phyloP scores from a whole-genome alignment of 2,888 invertebrate species.

The Standfussiana lucernea region DNA sequence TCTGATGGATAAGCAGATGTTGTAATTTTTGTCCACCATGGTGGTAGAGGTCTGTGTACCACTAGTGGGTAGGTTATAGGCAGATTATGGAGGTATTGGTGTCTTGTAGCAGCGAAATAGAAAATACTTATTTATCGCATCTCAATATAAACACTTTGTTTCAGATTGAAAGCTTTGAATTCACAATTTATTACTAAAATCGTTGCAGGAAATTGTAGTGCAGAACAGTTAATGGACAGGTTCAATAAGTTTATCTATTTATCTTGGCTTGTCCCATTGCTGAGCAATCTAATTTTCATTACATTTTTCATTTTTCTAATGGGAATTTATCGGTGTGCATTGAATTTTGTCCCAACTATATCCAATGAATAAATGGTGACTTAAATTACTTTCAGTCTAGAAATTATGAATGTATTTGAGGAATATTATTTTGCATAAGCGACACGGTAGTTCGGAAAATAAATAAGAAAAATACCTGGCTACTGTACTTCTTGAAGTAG shows the following conservation, averaged over 20 bases:
- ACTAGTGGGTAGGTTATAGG: not conserved
- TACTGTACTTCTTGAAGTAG: conserved; percentile 81
- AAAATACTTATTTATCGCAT: conserved; percentile 45
- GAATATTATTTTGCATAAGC: conserved; percentile 30
- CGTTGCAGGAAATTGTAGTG: conserved; percentile 8
- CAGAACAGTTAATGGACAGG: too few relatives aligned
- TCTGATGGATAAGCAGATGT: conserved; percentile 59
- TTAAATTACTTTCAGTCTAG: not conserved
- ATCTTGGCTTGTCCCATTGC: too few relatives aligned
- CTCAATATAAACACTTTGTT: conserved; percentile 28
- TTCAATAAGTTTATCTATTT: too few relatives aligned
- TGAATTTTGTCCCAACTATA: not conserved
- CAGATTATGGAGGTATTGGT: not conserved
- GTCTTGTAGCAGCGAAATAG: conserved; percentile 12
- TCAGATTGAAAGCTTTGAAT: conserved; percentile 16
- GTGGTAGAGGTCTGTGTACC: not conserved
- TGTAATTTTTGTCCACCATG: not conserved
- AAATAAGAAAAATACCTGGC: conserved; percentile 72
- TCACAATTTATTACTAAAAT: not conserved
- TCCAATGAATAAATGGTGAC: not conserved
- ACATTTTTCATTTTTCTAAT: too few relatives aligned
- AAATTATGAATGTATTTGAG: conserved; percentile 2
- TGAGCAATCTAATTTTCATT: too few relatives aligned
- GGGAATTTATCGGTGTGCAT: not conserved
- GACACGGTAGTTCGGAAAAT: not conserved